Evolutionary conservation across 1,140 invertebrate genomes (phyloP), one percentile per base, ranked within the genome.

Genomic region (Lysiphlebus fabarum): DNA sequence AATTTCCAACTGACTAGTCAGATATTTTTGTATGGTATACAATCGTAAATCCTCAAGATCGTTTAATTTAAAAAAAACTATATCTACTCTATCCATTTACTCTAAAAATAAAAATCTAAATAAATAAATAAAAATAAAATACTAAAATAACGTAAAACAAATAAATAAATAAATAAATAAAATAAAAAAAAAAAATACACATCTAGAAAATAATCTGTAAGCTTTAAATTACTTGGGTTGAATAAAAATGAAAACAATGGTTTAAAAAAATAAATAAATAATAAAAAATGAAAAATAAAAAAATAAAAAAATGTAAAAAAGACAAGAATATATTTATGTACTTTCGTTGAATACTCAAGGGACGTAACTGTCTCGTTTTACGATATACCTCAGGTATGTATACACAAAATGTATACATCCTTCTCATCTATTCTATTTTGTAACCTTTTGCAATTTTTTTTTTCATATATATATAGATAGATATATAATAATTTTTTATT

Each of bases 261-360:
- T 26, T 26, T 26, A 26, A 17, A 58, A 37, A 58, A 51, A 59
- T 26, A 26, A 26, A 26, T 26, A 26, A 26, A 26, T 26, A 26
- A 26, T 26, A 26, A 26, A 26, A n/a, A 8, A 17, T 14, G 49
- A 47, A 41, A 44, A 44, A 33, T 7, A 53, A 9, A 33, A 36
- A 36, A 34, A 44, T 43, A 14, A n/a, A n/a, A n/a, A n/a, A n/a
- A n/a, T 51, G 34, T 44, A 64, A 57, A 45, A 57, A 47, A 41
- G 56, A 57, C 38, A 55, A 42, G 55, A 56, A 47, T 56, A 59
- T 64, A 64, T 64, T 64, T 64, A 62, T 64, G 61, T 61, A 64
- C 59, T 64, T 64, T 64, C 63, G 59, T 61, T 61, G 63, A 57
- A 64, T 64, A 61, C 59, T 64, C 60, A 64, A 64, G 62, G 59